Evolutionary conservation across 2,888 invertebrate genomes (phyloP).

Genomic region (Ptychoptera contaminata): DNA sequence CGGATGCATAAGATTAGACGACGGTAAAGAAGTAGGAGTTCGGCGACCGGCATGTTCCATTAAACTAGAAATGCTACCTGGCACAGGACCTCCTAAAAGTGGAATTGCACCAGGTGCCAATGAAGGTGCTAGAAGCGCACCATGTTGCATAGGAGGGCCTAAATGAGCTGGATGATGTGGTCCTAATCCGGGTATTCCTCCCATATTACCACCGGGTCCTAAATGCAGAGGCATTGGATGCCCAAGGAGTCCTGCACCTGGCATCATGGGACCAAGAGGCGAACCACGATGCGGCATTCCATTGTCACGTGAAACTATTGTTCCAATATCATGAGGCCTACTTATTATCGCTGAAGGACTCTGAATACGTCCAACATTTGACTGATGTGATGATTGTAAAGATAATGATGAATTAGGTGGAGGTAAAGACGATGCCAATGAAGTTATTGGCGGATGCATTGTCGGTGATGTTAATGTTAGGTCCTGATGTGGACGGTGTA

Average conservation of each 20-base stretch:
- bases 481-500: conserved; percentile 30
- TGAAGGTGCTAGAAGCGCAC: conserved; percentile 21
- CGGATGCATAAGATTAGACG: not conserved
- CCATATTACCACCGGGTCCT: conserved; percentile 22
- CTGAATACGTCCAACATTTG: conserved; percentile 1
- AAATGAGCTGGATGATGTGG: conserved; percentile 17
- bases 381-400: conserved; percentile 12
- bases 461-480: conserved; percentile 17
- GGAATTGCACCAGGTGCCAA: conserved; percentile 20
- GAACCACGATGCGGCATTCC: conserved; percentile 18
- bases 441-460: conserved; percentile 27
- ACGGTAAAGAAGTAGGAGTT: conserved; percentile 19
- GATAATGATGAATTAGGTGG: conserved; percentile 14
- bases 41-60: conserved; percentile 20
- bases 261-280: conserved; percentile 23
- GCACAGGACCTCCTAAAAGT: conserved; percentile 19
- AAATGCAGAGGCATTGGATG: conserved; percentile 29
- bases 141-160: conserved; percentile 15
- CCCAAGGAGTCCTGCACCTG: conserved; percentile 22
- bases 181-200: conserved; percentile 16
- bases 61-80: conserved; percentile 11
- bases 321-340: conserved; percentile 2
- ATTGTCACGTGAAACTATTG: conserved; percentile 7
- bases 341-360: conserved; percentile 5
- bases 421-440: conserved; percentile 25